Base-by-base conservation (phyloP, 2,797 vertebrate genomes). In the Betta splendens region DNA sequence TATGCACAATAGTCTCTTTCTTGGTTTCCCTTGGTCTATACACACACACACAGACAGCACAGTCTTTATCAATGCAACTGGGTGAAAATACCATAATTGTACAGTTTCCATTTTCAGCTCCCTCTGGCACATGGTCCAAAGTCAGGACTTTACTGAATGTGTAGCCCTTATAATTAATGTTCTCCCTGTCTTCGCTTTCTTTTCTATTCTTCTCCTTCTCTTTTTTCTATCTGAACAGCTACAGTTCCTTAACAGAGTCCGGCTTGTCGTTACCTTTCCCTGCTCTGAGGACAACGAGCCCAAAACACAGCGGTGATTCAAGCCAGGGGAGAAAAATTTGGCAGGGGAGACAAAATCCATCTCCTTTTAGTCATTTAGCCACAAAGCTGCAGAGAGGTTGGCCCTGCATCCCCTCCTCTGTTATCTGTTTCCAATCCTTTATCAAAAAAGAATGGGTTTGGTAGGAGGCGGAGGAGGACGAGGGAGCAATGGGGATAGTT, bases 361-460 rank as follows among this genome's bases (percentile, higher is more conserved):
- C 85, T 87, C 66, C 60, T 83, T 51, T 70, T 59, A 80, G 73
- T 64, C 70, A 85, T 78, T 85, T 65, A 69, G 69, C 75, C 68
- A 75, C 69, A 74, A 54, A 75, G 70, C 81, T 23, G 37, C 23
- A 15, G 63, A 68, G 79, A 79, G 77, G 72, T 80, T 31, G 16
- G 59, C 47, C 36, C 69, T 56, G 72, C 60, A 68, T 72, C 69
- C 59, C 68, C 71, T 82, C 71, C 56, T 65, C 66, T 28, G 59
- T 86, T 89, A 86, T 89, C 87, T 77, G 75, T 83, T 87, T 87
- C 70, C 83, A 87, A 83, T 85, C 67, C 69, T 75, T 85, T 75
- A 83, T 89, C 76, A 69, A 75, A 79, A 36, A 48, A 36, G 66
- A 80, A 56, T 31, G 47, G 45, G 54, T 57, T 76, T 60, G 35